phyloP scores from a whole-genome alignment of 2,797 vertebrate species.

The Pangasius djambal region DNA sequence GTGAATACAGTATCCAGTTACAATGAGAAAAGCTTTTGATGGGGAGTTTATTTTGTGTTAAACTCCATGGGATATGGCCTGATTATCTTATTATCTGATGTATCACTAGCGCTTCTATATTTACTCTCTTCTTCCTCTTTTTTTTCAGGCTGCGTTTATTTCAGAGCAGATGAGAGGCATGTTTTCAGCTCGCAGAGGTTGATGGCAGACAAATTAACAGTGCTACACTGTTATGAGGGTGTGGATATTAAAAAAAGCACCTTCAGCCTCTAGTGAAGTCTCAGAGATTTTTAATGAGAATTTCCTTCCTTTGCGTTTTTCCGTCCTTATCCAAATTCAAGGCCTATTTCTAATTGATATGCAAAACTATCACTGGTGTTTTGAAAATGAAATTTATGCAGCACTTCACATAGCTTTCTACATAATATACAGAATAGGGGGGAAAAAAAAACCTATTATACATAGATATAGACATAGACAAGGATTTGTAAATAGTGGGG shows the following conservation, averaged over 20 bases:
- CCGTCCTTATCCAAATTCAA: background rate
- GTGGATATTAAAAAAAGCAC: slow-evolving; percentile 2
- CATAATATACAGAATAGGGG: slow-evolving; percentile 17
- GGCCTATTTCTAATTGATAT: slow-evolving; percentile 38
- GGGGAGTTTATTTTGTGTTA: slow-evolving; percentile 41
- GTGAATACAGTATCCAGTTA: background rate
- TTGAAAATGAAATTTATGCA: slow-evolving; percentile 62
- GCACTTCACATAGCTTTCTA: slow-evolving; percentile 33
- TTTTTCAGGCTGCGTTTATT: slow-evolving; percentile 42
- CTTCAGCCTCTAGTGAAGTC: slow-evolving; percentile 11
- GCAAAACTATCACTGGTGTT: slow-evolving; percentile 37
- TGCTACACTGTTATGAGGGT: slow-evolving; percentile 27
- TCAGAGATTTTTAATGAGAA: slow-evolving; percentile 4
- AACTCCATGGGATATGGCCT: slow-evolving; percentile 39
- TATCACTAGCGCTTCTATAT: slow-evolving; percentile 37
- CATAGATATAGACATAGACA: slow-evolving; percentile 35
- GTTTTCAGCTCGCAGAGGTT: slow-evolving; percentile 45
- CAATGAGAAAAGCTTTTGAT: slow-evolving; percentile 24
- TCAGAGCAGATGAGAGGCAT: slow-evolving; percentile 47
- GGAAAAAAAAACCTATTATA: background rate
- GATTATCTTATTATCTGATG: slow-evolving; percentile 58
- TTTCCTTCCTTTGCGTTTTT: background rate
- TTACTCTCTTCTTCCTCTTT: slow-evolving; percentile 9
- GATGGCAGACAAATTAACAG: slow-evolving; percentile 55
- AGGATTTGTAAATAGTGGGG: slow-evolving; percentile 4